Percentiles rank a stretch among this genome's conserved stretches.
phyloP scores from a whole-genome alignment of 1,140 invertebrate genomes.

The Drosophila virilis region DNA sequence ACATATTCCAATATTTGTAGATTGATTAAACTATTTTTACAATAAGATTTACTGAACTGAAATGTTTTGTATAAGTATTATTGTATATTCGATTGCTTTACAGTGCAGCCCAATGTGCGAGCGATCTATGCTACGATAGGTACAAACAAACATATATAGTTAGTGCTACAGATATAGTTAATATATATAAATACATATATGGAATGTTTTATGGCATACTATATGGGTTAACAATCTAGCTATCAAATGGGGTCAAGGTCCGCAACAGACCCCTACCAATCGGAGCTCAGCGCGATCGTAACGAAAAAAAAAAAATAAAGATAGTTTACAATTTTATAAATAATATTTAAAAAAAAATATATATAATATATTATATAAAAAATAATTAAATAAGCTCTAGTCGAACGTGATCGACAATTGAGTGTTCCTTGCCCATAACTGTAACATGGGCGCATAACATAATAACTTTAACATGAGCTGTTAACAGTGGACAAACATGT shows the following conservation, averaged over 20 bases:
- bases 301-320: background rate
- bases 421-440: background rate
- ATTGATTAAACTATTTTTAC: conserved; percentile 1
- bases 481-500: no score
- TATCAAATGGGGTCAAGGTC: conserved; percentile 18
- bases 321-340: background rate
- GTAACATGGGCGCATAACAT: background rate
- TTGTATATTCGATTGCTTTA: conserved; percentile 37
- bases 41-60: conserved; percentile 9
- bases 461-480: background rate
- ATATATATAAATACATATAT: conserved; percentile 16
- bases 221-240: conserved; percentile 6
- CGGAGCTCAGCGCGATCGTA: conserved; percentile 1
- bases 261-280: background rate
- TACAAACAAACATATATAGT: conserved; percentile 23
- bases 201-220: conserved; percentile 23
- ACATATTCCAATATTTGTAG: background rate
- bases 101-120: conserved; percentile 19
- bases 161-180: conserved; percentile 7
- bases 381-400: conserved; percentile 14
- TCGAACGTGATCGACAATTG: conserved; percentile 11
- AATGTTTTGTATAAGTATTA: background rate
- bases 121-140: conserved; percentile 14
- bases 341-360: background rate
- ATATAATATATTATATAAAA: conserved; percentile 7